Evolutionary conservation across 2,113 vertebrate species (phyloP), one percentile per base, ranked within the genome.

Genomic region (Ornithorhynchus anatinus): DNA sequence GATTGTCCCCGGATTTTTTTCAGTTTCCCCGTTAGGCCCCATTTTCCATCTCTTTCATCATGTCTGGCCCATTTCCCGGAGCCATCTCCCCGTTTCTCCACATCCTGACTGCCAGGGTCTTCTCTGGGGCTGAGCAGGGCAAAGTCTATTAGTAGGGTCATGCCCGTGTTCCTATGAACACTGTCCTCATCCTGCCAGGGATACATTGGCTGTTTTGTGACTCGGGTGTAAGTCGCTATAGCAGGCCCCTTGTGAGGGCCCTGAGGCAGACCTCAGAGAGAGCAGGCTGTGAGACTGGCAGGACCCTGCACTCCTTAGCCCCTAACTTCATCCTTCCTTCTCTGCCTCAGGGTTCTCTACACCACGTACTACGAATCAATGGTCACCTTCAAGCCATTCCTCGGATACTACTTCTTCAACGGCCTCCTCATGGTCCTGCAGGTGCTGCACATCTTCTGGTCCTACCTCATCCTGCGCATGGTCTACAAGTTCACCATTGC

Each of bases 361-460:
- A 79, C 93, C 35, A 95, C 96, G 0, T 86, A 95, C 69, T 92
- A 94, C 14, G 84, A 93, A 42, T 96, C 93, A 45, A 77, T 94
- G 42, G 79, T 93, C 43, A 86, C 89, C 63, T 92, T 84, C 22
- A 17, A 91, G 0, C 94, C 96, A 6, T 99, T 96, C 89, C 93
- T 93, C 2, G 96, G 92, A 69, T 99, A 97, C 75, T 99, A 97
- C 79, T 94, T 98, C 82, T 90, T 97, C 82, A 96, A 97, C 10
- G 4, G 3, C 2, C 94, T 98, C 8, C 91, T 99, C 70, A 37
- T 92, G 10, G 45, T 90, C 20, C 93, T 99, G 36, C 97, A 98
- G 81, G 42, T 89, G 10, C 92, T 99, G 35, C 96, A 99, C 27
- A 9, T 97, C 69, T 99, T 97, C 89, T 99, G 97, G 97, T 96